phyloP scores from a whole-genome alignment of 2,888 invertebrate genomes.

The Campoplex capitator region DNA sequence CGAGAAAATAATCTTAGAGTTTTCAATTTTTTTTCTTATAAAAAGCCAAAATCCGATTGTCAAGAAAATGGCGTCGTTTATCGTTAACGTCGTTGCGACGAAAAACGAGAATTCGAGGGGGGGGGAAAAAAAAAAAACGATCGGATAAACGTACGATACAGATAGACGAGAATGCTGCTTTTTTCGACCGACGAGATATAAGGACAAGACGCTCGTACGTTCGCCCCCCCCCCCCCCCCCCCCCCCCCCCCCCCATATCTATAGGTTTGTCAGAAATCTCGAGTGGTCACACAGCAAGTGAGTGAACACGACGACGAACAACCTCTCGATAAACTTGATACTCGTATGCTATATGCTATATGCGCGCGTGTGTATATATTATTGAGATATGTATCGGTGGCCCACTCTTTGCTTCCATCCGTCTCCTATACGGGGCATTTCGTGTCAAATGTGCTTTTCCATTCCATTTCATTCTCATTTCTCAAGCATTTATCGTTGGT shows the following conservation, averaged over 20 bases:
- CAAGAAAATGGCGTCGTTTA: conserved; percentile 14
- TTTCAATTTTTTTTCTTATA: background rate
- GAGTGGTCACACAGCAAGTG: conserved; percentile 52
- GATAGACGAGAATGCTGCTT: conserved; percentile 40
- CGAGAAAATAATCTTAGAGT: background rate
- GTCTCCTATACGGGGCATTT: background rate
- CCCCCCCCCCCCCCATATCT: background rate
- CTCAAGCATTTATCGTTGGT: background rate
- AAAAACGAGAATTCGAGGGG: background rate
- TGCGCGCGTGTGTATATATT: conserved; percentile 21
- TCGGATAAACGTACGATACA: conserved; percentile 11
- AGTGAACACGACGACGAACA: conserved; percentile 59
- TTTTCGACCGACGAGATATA: conserved; percentile 22
- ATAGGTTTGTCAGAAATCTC: conserved; percentile 42
- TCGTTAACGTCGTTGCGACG: conserved; percentile 27
- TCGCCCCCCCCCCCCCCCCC: too few relatives aligned
- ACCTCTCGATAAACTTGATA: conserved; percentile 62
- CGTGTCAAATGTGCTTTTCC: background rate
- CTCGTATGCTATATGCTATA: conserved; percentile 11
- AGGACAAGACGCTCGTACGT: conserved; percentile 40
- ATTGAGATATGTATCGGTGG: conserved; percentile 32
- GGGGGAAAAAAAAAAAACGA: conserved; percentile 1
- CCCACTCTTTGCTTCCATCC: conserved; percentile 24
- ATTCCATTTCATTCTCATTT: background rate
- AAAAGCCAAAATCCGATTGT: conserved; percentile 39